phyloP scores from a whole-genome alignment of 2,888 invertebrate genomes.

The Lepidochrysops patricia region DNA sequence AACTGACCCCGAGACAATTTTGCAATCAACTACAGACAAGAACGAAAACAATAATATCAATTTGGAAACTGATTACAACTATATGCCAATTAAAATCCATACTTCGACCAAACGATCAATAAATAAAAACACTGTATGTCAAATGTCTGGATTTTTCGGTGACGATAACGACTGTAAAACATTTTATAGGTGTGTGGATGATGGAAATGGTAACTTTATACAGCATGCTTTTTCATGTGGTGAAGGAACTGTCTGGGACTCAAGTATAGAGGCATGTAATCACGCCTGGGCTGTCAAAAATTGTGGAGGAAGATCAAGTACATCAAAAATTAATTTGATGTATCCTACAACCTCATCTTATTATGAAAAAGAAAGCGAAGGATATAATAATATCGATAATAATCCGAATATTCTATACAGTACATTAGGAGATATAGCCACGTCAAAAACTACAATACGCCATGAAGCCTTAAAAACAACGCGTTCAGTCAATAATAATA shows the following conservation, averaged over 20 bases:
- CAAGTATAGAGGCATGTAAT: slow-evolving; percentile 71
- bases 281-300: slow-evolving; percentile 64
- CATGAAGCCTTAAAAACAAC: slow-evolving; percentile 18
- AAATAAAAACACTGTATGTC: slow-evolving; percentile 28
- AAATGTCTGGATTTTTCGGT: slow-evolving; percentile 76
- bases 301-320: slow-evolving; percentile 22
- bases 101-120: slow-evolving; percentile 18
- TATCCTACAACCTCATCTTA: slow-evolving; percentile 15
- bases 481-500: slow-evolving; percentile 17
- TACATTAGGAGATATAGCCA: neutral
- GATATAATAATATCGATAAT: slow-evolving; percentile 18
- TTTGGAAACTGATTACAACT: neutral
- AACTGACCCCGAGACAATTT: neutral
- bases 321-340: slow-evolving; percentile 6
- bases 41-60: neutral
- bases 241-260: slow-evolving; percentile 77
- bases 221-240: slow-evolving; percentile 75
- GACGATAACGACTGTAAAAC: slow-evolving; percentile 73
- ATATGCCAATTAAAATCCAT: slow-evolving; percentile 3
- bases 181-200: slow-evolving; percentile 80
- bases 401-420: slow-evolving; percentile 1
- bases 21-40: neutral
- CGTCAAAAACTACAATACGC: slow-evolving; percentile 16
- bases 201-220: slow-evolving; percentile 55
- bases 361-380: slow-evolving; percentile 22